These are phyloP conservation scores for Triplophysa siluroides DNA, from an alignment of 2,113 vertebrate species.

Conservation along the genomic window DNA sequence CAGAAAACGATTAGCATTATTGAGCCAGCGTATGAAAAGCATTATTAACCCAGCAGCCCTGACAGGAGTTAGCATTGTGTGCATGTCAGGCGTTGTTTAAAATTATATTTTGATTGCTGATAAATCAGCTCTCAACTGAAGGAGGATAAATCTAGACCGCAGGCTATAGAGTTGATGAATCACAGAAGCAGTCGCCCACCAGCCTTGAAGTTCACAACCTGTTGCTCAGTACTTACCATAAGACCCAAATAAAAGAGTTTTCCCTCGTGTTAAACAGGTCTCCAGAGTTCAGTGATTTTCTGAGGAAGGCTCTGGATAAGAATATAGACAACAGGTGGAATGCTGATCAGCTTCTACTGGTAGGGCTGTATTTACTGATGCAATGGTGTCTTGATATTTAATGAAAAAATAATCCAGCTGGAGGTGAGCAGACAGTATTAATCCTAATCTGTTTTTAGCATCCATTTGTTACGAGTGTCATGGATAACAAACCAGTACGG, in stretches of 20 bases:
- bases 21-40: not conserved
- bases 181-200: slow-evolving; percentile 20
- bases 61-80: not conserved
- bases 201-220: slow-evolving; percentile 7
- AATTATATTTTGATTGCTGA: not conserved
- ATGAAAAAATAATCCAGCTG: not conserved
- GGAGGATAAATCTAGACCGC: not conserved
- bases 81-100: not conserved
- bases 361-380: slow-evolving; percentile 57
- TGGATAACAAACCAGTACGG: slow-evolving; percentile 86
- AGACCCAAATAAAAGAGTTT: not conserved
- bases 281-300: slow-evolving; percentile 91
- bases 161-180: slow-evolving; percentile 44
- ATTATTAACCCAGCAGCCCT: not conserved
- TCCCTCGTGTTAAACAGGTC: slow-evolving; percentile 79
- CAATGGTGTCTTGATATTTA: not conserved
- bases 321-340: slow-evolving; percentile 93
- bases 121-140: slow-evolving; percentile 1
- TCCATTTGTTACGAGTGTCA: slow-evolving; percentile 87
- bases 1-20: not conserved
- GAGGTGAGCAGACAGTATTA: not conserved
- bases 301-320: slow-evolving; percentile 94
- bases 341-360: slow-evolving; percentile 87
- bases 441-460: slow-evolving; percentile 73
- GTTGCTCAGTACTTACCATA: not conserved